Conservation (phyloP, 1,140 invertebrate genomes). For the Pogonognathellus flavescens region DNA sequence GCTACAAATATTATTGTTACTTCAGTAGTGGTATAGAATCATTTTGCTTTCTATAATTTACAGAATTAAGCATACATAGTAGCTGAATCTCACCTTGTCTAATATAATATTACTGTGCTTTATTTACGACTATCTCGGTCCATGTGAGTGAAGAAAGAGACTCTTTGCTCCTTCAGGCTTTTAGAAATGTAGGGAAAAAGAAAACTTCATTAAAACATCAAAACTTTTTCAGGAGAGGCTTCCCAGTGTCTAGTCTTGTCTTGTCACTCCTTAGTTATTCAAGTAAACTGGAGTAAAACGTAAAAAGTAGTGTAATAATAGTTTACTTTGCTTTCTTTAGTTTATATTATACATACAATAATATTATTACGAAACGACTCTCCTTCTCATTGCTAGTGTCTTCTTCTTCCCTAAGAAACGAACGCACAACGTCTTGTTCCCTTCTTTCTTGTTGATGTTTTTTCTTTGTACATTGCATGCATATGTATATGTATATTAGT, state of each 20-base stretch:
- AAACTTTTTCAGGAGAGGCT: constrained; percentile 60
- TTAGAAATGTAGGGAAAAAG: constrained; percentile 40
- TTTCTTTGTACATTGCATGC: constrained; percentile 36
- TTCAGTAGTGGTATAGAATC: not conserved
- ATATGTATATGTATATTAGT: not conserved
- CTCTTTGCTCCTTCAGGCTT: constrained; percentile 34
- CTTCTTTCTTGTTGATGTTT: constrained; percentile 47
- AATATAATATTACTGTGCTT: not conserved
- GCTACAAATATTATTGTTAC: not conserved
- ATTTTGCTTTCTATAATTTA: not conserved
- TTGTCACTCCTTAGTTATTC: constrained; percentile 40
- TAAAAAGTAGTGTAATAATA: constrained; percentile 45
- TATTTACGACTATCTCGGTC: constrained; percentile 16
- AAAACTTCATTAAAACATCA: constrained; percentile 66
- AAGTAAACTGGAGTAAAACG: constrained; percentile 28
- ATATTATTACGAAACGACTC: constrained; percentile 35
- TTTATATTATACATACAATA: constrained; percentile 45
- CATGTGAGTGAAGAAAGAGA: constrained; percentile 26
- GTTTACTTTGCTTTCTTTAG: constrained; percentile 47
- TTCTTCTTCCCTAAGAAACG: not conserved
- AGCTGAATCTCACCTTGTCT: not conserved
- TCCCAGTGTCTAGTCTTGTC: constrained; percentile 34
- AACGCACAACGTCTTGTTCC: constrained; percentile 23
- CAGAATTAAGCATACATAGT: too few relatives aligned
- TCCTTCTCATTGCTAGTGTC: not conserved